Evolutionary conservation across 1,140 invertebrate genomes (phyloP).

Genomic region (Drosophila punjabiensis): DNA sequence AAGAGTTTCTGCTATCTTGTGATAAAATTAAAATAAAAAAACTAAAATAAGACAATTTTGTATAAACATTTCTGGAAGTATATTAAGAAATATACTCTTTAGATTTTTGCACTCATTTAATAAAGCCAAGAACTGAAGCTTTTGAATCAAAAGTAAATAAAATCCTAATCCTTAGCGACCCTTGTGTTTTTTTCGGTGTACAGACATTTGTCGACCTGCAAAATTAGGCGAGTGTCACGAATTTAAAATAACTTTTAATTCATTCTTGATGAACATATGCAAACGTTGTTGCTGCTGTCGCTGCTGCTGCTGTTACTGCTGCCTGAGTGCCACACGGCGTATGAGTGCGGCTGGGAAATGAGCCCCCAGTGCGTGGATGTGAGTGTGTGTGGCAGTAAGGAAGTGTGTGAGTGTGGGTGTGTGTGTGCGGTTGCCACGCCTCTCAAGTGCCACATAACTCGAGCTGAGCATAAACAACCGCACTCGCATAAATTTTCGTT

Average conservation of each 20-base stretch:
- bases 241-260: slow-evolving; percentile 85
- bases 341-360: slow-evolving; percentile 75
- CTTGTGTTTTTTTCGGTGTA: slow-evolving; percentile 11
- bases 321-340: slow-evolving; percentile 61
- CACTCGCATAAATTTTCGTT: slow-evolving; percentile 81
- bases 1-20: neutral
- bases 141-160: neutral
- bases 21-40: neutral
- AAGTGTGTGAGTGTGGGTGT: slow-evolving; percentile 12
- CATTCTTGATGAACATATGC: slow-evolving; percentile 78
- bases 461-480: slow-evolving; percentile 80
- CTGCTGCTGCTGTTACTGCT: slow-evolving; percentile 19
- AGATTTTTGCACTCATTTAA: neutral
- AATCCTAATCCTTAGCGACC: neutral
- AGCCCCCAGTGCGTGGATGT: slow-evolving; percentile 43
- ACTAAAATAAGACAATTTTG: neutral
- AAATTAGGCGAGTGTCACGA: slow-evolving; percentile 84
- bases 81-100: neutral
- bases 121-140: neutral
- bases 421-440: slow-evolving; percentile 58
- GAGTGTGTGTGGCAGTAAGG: neutral
- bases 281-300: slow-evolving; percentile 28
- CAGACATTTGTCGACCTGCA: slow-evolving; percentile 51
- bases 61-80: neutral
- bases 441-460: slow-evolving; percentile 77